These are phyloP conservation scores for Carabus problematicus DNA, from an alignment of 2,888 invertebrate genomes.

Conservation along the genomic window DNA sequence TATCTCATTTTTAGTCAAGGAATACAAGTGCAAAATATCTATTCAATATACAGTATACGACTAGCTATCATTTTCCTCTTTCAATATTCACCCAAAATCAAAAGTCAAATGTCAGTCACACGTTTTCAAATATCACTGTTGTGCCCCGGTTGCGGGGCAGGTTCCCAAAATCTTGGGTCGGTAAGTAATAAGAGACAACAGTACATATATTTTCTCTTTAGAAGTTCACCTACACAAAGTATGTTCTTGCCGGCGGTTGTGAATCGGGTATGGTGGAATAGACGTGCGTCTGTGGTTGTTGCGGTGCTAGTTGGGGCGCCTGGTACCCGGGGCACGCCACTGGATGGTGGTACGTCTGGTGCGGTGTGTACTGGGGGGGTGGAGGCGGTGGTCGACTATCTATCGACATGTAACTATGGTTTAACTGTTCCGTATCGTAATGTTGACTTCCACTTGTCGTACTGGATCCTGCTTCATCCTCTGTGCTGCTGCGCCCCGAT, in stretches of 20 bases:
- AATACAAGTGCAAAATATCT: too few species aligned
- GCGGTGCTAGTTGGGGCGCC: slow-evolving; percentile 27
- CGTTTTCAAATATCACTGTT: slow-evolving; percentile 39
- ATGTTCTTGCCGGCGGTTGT: slow-evolving; percentile 58
- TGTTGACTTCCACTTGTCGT: slow-evolving; percentile 63
- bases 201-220: not conserved
- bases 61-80: too few species aligned
- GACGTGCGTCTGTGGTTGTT: slow-evolving; percentile 52
- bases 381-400: slow-evolving; percentile 60
- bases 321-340: slow-evolving; percentile 40
- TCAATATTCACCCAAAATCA: too few species aligned
- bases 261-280: slow-evolving; percentile 60
- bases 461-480: slow-evolving; percentile 65
- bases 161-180: too few species aligned
- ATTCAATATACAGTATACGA: too few species aligned
- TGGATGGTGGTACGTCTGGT: slow-evolving; percentile 50
- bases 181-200: too few species aligned
- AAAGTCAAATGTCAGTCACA: too few species aligned
- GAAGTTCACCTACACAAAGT: slow-evolving; percentile 54
- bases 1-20: too few species aligned
- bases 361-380: slow-evolving; percentile 56
- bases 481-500: slow-evolving; percentile 59
- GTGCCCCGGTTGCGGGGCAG: slow-evolving; percentile 10
- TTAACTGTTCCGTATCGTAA: slow-evolving; percentile 70
- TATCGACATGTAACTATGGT: slow-evolving; percentile 74